Base-by-base conservation (phyloP, 2,888 invertebrate species). In the Diplolepis rosae region DNA sequence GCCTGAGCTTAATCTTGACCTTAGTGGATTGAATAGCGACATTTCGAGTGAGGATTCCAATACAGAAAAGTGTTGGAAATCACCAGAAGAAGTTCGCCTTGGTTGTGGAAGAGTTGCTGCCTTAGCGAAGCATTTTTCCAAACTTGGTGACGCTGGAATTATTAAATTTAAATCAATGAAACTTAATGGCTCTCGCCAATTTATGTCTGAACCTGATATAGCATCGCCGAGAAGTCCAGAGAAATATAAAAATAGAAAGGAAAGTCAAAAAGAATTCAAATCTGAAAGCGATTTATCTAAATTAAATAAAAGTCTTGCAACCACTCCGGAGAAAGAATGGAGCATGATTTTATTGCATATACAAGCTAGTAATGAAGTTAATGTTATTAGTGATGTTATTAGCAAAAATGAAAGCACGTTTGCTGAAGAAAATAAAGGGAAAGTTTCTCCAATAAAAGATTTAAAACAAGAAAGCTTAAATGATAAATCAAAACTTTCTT, bases 91-190 rank as follows among this genome's bases (percentile, higher is more conserved):
- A 79, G 92, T 92, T 66, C 89, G 93, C 70, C 91, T 93, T 22
- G 93, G 93, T 0, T 91, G 91, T 71, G 94, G 94, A 1, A 92
- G 93, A 85, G 94, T 95, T 0, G 93, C 93, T 71, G 93, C 93
- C 48, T 89, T 95, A 71, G 91, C 94, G 0, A 92, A 93, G 83
- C 94, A 93, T 85, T 95, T 94, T 69, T 89, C 90, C 0, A 83
- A 87, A 48, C 84, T 90, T 18, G 89, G 88, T 1, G 88, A 88
- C 11, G 85, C 88, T 0, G 89, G 88, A 2, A 70, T 89, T 9
- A 88, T 89, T 9, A 87, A 84, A 77, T 83, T 85, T 70, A 84
- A 83, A 15, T 82, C 85, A 1, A 82, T 80, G 6, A 83, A 80
- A 27, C 70, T 87, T 2, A 76, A 74, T 4, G 81, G 80, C 1